Evolutionary conservation across 2,888 invertebrate genomes (phyloP), one percentile per base, ranked within the genome.

Genomic region (Ormyrus labotus): DNA sequence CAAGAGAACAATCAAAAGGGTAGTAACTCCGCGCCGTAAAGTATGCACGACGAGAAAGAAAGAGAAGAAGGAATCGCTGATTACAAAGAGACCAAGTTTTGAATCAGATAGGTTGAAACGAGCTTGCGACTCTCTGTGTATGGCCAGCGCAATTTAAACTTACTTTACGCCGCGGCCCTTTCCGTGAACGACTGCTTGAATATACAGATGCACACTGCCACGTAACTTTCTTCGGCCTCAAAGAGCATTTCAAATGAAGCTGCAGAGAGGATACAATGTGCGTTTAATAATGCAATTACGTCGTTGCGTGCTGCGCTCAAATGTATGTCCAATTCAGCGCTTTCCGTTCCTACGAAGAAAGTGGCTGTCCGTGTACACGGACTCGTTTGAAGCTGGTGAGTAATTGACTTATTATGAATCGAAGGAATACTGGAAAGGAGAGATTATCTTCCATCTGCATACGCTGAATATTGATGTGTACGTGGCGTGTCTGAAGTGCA

Each of bases 61-160:
- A 34, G 34, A 34, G 34, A 34, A 34, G 34, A 34, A 11, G 3
- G 45, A 65, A 50, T 11, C 78, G 69, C 70, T 55, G 78, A 75
- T 71, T 71, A 71, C 67, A 77, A 80, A 82, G 80, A 72, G 69
- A 73, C 68, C 68, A 81, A 77, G 73, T 81, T 72, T 81, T 58
- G 64, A 77, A 77, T 78, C 78, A 78, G 78, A 78, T 78, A 75
- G 72, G 63, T 51, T 64, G 69, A 77, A 77, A 77, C 69, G 69
- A 77, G 63, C 63, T 34, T 34, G 48, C 19, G 63, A 51, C 68
- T 69, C 10, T 63, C 34, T 34, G 34, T 34, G 34, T 34, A 57
- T 63, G 48, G 61, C 19, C 65, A 13, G 61, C 50, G 73, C 78
- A 78, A 78, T 78, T 73, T 68, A 78, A 78, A 78, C 72, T 68